Base-by-base conservation (phyloP, 2,797 vertebrate genomes). In the Valencia hispanica region DNA sequence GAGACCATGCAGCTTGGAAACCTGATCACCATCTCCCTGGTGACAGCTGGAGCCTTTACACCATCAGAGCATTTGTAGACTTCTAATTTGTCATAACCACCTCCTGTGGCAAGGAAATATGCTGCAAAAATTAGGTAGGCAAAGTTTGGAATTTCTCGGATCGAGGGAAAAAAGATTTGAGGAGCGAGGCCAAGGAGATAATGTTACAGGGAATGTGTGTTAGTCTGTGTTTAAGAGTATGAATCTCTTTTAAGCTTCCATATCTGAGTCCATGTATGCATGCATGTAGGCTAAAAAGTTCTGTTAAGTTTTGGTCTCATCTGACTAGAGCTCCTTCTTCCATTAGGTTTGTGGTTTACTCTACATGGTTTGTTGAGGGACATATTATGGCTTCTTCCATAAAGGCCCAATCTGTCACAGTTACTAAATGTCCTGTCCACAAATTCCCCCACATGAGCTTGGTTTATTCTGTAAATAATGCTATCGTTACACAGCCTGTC, bases 1-100 rank as follows among this genome's bases (percentile, higher is more conserved):
- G 96, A 97, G 98, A 97, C 97, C 97, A 97, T 91, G 97, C 97
- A 96, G 97, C 96, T 98, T 93, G 95, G 97, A 98, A 99, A 99
- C 98, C 97, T 97, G 97, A 99, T 99, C 98, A 97, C 96, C 95
- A 95, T 96, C 96, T 98, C 97, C 97, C 97, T 90, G 91, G 96
- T 97, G 98, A 99, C 98, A 99, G 98, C 98, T 99, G 98, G 97
- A 95, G 97, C 95, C 96, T 99, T 97, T 97, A 97, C 96, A 98
- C 97, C 97, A 97, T 97, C 97, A 96, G 97, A 99, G 97, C 97
- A 98, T 97, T 97, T 97, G 97, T 96, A 97, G 97, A 96, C 98
- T 99, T 98, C 97, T 99, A 99, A 99, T 99, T 99, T 99, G 98
- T 99, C 98, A 99, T 98, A 98, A 98, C 97, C 96, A 97, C 98